phyloP scores from a whole-genome alignment of 2,888 invertebrate species.

The Phyllotreta striolata region DNA sequence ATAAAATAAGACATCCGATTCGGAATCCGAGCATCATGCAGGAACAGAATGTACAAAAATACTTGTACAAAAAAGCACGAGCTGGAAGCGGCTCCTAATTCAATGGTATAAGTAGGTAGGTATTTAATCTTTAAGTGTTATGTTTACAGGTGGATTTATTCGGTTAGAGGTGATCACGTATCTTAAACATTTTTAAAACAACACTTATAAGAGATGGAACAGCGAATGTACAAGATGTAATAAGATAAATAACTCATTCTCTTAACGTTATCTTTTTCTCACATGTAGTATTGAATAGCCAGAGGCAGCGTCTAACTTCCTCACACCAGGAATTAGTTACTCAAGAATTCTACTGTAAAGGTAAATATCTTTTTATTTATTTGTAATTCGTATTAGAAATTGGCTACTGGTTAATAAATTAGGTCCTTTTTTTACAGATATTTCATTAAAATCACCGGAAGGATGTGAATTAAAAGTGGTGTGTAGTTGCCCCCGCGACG shows the following conservation, averaged over 20 bases:
- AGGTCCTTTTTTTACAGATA: no score
- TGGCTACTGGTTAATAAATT: no score
- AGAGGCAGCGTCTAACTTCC: no score
- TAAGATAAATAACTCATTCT: conserved; percentile 26
- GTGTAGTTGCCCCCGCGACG: no score
- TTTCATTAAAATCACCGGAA: no score
- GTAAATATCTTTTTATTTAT: background rate
- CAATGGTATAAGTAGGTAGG: conserved; percentile 7
- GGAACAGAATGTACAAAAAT: background rate
- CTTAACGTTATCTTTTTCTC: conserved; percentile 41
- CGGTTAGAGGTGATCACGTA: conserved; percentile 6
- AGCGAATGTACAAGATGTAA: conserved; percentile 11
- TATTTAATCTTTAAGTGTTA: background rate
- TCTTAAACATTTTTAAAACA: conserved; percentile 14
- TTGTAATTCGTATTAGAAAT: no score
- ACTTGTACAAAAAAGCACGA: background rate
- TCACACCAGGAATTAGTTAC: no score
- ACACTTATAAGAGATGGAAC: conserved; percentile 1
- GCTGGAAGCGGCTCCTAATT: conserved; percentile 6
- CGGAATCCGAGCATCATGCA: background rate
- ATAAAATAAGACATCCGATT: background rate
- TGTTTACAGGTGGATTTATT: conserved; percentile 10
- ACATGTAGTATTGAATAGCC: conserved; percentile 10
- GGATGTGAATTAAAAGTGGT: no score
- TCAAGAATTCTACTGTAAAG: no score